Conservation (phyloP, 2,113 vertebrate genomes). For the Bostrychus sinensis region DNA sequence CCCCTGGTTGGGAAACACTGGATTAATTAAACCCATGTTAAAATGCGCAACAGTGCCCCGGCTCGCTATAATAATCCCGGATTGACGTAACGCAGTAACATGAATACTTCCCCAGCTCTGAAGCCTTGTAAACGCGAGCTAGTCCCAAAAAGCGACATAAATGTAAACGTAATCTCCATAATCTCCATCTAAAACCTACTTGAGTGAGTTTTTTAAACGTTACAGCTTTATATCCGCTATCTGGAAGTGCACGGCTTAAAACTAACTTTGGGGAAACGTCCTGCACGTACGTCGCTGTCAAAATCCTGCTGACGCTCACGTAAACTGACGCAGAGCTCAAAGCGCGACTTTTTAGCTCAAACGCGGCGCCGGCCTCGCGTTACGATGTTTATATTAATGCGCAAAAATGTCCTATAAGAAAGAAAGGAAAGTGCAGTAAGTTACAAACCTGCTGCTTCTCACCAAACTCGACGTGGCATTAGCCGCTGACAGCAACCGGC, state of each 20-base stretch:
- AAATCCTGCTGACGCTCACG: constrained; percentile 4
- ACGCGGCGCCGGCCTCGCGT: neutral
- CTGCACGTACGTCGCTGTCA: neutral
- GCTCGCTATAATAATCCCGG: neutral
- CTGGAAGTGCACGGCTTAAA: neutral
- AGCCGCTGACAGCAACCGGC: neutral
- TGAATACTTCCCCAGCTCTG: neutral
- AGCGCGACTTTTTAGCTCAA: neutral
- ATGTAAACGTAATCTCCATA: neutral
- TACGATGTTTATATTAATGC: neutral
- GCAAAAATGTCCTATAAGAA: neutral
- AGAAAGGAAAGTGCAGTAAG: neutral
- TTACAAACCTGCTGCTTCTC: neutral
- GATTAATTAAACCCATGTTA: too few relatives aligned
- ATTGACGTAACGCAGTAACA: neutral
- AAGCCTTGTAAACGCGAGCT: neutral
- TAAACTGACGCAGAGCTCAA: neutral
- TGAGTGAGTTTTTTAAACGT: neutral
- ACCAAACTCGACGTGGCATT: constrained; percentile 51
- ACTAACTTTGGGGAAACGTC: constrained; percentile 27
- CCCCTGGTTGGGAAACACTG: too few relatives aligned
- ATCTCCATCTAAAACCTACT: neutral
- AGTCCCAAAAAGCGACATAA: neutral
- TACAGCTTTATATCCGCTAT: neutral
- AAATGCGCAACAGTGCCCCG: too few relatives aligned